Evolutionary conservation across 2,113 vertebrate species (phyloP).

Genomic region (Corvus cornix): DNA sequence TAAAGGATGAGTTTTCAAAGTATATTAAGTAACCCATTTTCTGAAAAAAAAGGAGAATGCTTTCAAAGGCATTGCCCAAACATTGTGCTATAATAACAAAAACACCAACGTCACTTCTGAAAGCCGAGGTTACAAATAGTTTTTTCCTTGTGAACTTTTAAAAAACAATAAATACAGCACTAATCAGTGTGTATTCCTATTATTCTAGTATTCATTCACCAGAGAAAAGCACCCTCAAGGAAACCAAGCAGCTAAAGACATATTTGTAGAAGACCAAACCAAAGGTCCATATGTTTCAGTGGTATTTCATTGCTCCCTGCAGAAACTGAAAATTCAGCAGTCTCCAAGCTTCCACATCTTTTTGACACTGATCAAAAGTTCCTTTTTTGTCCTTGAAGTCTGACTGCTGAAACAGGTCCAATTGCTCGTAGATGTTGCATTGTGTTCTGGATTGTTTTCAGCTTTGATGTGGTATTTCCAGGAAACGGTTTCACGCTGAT

Average conservation of each 20-base stretch:
- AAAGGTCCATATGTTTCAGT: neutral
- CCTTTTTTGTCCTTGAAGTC: conserved; percentile 46
- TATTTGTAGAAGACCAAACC: neutral
- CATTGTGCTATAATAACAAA: neutral
- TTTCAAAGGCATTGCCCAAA: neutral
- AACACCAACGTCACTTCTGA: neutral
- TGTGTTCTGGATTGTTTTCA: conserved; percentile 46
- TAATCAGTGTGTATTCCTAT: neutral
- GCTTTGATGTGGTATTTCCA: conserved; percentile 69
- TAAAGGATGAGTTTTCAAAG: neutral
- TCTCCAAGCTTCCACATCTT: neutral
- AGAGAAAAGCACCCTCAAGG: neutral
- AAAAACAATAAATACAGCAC: neutral
- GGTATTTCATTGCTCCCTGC: neutral
- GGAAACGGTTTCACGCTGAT: conserved; percentile 55
- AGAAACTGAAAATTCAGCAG: neutral
- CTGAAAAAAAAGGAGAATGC: neutral
- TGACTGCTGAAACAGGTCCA: conserved; percentile 51
- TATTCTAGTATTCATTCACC: neutral
- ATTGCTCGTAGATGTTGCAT: conserved; percentile 40
- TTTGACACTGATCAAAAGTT: neutral
- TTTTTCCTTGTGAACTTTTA: neutral
- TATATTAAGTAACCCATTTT: neutral
- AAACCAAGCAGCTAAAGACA: neutral
- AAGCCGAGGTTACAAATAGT: neutral